Evolutionary conservation across 2,888 invertebrate genomes (phyloP).

Genomic region (Orthosia incerta): DNA sequence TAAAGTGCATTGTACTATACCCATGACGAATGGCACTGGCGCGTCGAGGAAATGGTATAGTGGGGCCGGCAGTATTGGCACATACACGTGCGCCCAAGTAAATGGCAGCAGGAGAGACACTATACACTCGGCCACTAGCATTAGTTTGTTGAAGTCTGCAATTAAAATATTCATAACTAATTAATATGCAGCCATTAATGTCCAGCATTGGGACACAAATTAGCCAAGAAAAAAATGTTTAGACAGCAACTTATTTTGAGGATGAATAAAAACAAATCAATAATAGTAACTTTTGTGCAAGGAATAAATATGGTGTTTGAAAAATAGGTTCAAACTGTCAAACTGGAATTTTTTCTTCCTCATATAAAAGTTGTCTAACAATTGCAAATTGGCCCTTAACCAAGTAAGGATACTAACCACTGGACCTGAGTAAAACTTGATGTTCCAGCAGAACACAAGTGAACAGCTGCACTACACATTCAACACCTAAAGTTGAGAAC

Average conservation of each 20-base stretch:
- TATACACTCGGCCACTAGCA: constrained; percentile 99
- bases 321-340: too few relatives aligned
- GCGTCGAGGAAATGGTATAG: constrained; percentile 99
- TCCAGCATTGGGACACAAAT: too few relatives aligned
- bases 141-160: constrained; percentile 97
- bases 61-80: constrained; percentile 98
- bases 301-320: too few relatives aligned
- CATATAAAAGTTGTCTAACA: too few relatives aligned
- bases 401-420: constrained; percentile 90
- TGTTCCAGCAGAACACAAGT: constrained; percentile 99
- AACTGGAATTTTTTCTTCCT: too few relatives aligned
- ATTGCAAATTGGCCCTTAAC: too few relatives aligned
- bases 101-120: constrained; percentile 98
- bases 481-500: constrained; percentile 97
- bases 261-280: not conserved
- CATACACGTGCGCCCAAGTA: constrained; percentile 99
- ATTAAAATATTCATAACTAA: constrained; percentile 11
- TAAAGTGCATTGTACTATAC: constrained; percentile 82
- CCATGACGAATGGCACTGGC: constrained; percentile 99
- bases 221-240: too few relatives aligned
- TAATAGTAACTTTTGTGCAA: too few relatives aligned
- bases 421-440: constrained; percentile 98
- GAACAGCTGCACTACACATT: constrained; percentile 97
- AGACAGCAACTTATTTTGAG: not conserved
- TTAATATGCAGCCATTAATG: not conserved